phyloP scores from a whole-genome alignment of 2,888 invertebrate genomes.

The Drosophila testacea region DNA sequence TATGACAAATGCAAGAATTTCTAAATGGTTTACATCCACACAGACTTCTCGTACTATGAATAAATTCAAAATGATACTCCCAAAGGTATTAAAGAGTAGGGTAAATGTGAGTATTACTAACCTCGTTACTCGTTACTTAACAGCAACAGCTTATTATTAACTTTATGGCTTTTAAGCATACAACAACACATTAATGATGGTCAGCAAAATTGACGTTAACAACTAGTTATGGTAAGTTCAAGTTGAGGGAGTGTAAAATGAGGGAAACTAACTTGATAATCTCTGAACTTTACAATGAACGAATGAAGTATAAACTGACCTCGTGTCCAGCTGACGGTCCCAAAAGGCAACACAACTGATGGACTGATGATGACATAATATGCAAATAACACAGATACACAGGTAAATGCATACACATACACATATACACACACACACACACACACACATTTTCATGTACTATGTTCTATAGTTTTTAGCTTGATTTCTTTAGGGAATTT shows the following conservation, averaged over 20 bases:
- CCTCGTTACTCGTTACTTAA: constrained; percentile 70
- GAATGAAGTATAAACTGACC: constrained; percentile 31
- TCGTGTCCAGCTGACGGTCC: constrained; percentile 65
- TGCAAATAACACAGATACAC: constrained; percentile 69
- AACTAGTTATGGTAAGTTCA: constrained; percentile 45
- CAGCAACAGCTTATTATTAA: constrained; percentile 57
- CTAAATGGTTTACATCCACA: constrained; percentile 16
- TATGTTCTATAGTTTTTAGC: constrained; percentile 80
- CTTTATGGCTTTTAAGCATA: constrained; percentile 51
- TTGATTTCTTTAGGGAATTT: constrained; percentile 84
- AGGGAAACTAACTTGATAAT: constrained; percentile 53
- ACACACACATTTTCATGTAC: constrained; percentile 15
- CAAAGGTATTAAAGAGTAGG: constrained; percentile 47
- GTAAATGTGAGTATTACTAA: constrained; percentile 62
- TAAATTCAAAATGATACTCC: constrained; percentile 35
- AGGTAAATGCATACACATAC: constrained; percentile 24
- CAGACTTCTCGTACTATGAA: constrained; percentile 2
- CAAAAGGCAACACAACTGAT: constrained; percentile 71
- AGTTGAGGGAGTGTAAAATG: constrained; percentile 7
- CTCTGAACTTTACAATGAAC: constrained; percentile 72
- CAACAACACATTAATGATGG: constrained; percentile 48
- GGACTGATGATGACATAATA: constrained; percentile 80
- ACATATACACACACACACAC: constrained; percentile 36
- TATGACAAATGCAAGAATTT: background rate
- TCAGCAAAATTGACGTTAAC: constrained; percentile 60